A percentile compares a stretch with the other conserved stretches of the same genome.
phyloP scores from a whole-genome alignment of 2,113 vertebrate genomes.

The Eudorcas thomsonii region DNA sequence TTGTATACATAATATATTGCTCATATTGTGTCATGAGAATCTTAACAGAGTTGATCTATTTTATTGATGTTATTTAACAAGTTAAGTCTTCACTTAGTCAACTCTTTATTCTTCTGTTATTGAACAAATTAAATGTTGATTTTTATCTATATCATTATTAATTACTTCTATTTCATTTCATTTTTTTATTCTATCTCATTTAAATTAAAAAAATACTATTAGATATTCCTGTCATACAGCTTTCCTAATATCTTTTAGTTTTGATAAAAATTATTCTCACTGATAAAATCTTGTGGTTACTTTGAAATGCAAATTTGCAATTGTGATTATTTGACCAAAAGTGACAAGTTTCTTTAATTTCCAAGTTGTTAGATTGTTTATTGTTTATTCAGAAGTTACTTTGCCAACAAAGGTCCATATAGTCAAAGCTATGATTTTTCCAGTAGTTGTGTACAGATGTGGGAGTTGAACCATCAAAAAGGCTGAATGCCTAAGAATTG shows the following conservation, averaged over 20 bases:
- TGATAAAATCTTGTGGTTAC: not conserved
- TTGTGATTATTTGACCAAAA: not conserved
- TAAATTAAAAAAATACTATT: not conserved
- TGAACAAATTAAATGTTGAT: not conserved
- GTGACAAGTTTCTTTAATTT: not conserved
- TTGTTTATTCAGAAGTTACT: not conserved
- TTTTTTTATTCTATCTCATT: not conserved
- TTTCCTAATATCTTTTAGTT: not conserved
- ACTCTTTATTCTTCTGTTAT: not conserved
- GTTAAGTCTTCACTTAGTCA: not conserved
- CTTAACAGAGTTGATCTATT: not conserved
- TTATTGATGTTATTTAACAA: not conserved
- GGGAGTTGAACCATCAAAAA: not conserved
- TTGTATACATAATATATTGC: not conserved
- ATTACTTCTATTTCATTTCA: not conserved
- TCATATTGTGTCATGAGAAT: not conserved
- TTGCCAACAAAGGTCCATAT: not conserved
- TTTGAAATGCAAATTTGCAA: not conserved
- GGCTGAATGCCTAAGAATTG: not conserved
- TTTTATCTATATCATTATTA: not conserved
- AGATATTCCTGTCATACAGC: not conserved
- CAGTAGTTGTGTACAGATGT: not conserved
- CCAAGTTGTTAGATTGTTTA: not conserved
- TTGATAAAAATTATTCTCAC: not conserved
- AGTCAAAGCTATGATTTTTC: not conserved